Evolutionary conservation across 2,797 vertebrate genomes (phyloP), one percentile per base, ranked within the genome.

Genomic region (Smutsia temminckii): DNA sequence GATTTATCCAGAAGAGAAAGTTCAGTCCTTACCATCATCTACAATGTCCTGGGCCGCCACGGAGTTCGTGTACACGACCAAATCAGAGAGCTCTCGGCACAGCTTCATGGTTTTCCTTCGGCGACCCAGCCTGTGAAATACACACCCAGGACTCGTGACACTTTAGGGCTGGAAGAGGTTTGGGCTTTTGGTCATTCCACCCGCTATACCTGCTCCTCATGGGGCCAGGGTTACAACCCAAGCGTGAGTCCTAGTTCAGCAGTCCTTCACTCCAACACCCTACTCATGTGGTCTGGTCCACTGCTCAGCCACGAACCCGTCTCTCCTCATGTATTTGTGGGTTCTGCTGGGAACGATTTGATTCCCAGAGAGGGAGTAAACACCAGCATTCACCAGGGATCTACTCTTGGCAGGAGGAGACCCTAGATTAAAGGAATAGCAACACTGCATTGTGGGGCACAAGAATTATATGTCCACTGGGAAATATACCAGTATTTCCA

Each of bases 91-190:
- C 93, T 99, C 99, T 94, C 99, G 98, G 85, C 99, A 99, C 91
- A 99, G 98, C 97, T 99, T 99, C 98, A 99, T 99, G 0, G 99
- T 99, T 98, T 99, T 99, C 97, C 99, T 99, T 94, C 99, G 99
- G 63, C 99, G 98, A 59, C 98, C 98, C 89, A 99, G 97, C 97
- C 99, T 99, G 96, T 37, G 78, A 87, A 85, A 55, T 1, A 95
- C 42, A 97, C n/a, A 86, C 2, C 40, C 61, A 17, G 23, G 8
- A 23, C 23, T 32, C 61, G 2, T 8, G 72, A n/a, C 0, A 6
- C 29, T 11, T 37, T 7, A 18, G 37, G 85, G 66, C 40, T 77
- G 25, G 40, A 66, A 83, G 49, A 63, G 27, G 25, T 32, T 7
- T 6, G 57, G 61, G 78, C 18, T 57, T 93, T 46, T 29, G 34